phyloP scores from a whole-genome alignment of 2,113 vertebrate species.

The Noctilio leporinus region DNA sequence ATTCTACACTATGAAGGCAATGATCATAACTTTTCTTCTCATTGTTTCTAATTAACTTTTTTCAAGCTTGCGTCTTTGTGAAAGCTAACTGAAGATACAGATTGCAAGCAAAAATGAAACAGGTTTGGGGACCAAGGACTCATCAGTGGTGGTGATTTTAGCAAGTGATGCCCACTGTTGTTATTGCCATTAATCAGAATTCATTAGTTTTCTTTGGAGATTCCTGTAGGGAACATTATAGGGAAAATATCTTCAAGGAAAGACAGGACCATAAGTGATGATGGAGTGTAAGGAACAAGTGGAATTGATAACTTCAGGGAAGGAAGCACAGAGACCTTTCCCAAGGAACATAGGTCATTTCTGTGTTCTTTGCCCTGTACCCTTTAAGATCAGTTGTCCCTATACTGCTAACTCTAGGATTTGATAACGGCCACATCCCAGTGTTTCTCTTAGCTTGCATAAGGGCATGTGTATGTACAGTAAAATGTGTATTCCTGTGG shows the following conservation, averaged over 20 bases:
- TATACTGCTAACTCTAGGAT: conserved; percentile 38
- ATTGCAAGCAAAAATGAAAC: conserved; percentile 36
- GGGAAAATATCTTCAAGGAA: conserved; percentile 34
- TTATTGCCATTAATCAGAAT: conserved; percentile 24
- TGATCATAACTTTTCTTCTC: not conserved
- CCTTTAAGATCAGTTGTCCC: not conserved
- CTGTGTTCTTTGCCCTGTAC: not conserved
- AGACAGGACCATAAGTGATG: not conserved
- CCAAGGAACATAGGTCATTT: not conserved
- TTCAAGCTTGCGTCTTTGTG: conserved; percentile 21
- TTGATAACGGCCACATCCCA: conserved; percentile 39
- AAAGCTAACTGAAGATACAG: conserved; percentile 40
- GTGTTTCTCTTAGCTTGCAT: conserved; percentile 57
- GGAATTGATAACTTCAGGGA: not conserved
- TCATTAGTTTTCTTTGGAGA: conserved; percentile 19
- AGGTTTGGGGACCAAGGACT: conserved; percentile 47
- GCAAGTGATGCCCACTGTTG: conserved; percentile 25
- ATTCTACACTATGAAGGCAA: conserved; percentile 40
- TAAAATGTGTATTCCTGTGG: conserved; percentile 48
- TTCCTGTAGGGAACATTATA: not conserved
- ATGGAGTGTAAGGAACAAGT: not conserved
- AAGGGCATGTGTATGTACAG: conserved; percentile 58
- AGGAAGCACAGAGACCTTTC: conserved; percentile 23
- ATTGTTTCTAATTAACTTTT: conserved; percentile 34
- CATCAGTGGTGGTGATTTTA: conserved; percentile 15